phyloP scores from a whole-genome alignment of 2,797 vertebrate genomes.

The Hafferia zeledoni region DNA sequence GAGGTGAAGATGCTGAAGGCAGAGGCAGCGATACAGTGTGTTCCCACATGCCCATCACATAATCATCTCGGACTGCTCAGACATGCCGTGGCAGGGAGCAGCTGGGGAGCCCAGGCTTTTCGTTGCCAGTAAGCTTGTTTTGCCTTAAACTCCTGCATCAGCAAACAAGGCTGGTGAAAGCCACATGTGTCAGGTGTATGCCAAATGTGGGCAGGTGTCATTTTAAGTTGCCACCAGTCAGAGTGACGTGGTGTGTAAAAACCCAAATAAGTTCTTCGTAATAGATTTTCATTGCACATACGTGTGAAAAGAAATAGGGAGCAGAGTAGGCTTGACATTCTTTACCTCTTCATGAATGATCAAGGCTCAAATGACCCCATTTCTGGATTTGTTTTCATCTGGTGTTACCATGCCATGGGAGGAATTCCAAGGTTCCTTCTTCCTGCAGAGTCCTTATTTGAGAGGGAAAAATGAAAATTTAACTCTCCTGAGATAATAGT shows the following conservation, averaged over 20 bases:
- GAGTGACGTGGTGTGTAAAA: background rate
- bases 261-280: background rate
- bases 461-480: background rate
- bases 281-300: background rate
- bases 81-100: rapidly evolving
- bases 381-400: background rate
- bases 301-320: background rate
- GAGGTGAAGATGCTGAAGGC: background rate
- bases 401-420: background rate
- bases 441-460: background rate
- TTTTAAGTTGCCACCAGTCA: background rate
- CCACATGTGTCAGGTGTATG: background rate
- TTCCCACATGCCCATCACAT: background rate
- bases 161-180: background rate
- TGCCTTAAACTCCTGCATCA: background rate
- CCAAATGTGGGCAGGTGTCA: background rate
- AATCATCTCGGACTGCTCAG: background rate
- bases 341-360: background rate
- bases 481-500: background rate
- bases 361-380: background rate
- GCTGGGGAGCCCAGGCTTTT: background rate
- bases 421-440: background rate
- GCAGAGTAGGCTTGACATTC: background rate
- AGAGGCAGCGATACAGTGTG: rapidly evolving
- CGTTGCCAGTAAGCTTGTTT: background rate